Evolutionary conservation across 2,888 invertebrate genomes (phyloP).

Genomic region (Agrotis segetum): DNA sequence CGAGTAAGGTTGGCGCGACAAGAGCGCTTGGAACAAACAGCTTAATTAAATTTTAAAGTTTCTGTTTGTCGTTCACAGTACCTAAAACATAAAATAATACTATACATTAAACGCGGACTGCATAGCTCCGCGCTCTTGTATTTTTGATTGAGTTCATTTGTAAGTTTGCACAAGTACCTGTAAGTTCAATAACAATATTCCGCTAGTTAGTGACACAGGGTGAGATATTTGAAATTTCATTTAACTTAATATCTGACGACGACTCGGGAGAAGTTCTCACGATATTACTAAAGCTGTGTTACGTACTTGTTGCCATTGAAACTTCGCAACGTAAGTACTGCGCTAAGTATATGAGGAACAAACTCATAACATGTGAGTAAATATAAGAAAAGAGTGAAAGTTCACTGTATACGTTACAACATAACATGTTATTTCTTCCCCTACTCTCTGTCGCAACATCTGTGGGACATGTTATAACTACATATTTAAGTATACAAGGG

Average conservation of each 20-base stretch:
- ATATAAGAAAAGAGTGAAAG: conserved; percentile 41
- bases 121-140: conserved; percentile 36
- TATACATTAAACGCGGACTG: conserved; percentile 44
- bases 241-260: conserved; percentile 69
- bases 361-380: conserved; percentile 57
- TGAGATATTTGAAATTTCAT: conserved; percentile 69
- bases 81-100: conserved; percentile 54
- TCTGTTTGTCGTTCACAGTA: conserved; percentile 67
- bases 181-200: conserved; percentile 55
- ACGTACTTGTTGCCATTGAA: conserved; percentile 75
- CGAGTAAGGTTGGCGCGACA: conserved; percentile 70
- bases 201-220: conserved; percentile 44
- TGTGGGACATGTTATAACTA: conserved; percentile 22
- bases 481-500: not conserved
- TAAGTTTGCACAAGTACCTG: conserved; percentile 50
- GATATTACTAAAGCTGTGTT: conserved; percentile 58
- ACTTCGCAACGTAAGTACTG: conserved; percentile 69
- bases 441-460: conserved; percentile 31
- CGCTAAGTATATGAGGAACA: conserved; percentile 59
- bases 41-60: conserved; percentile 78
- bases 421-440: conserved; percentile 15
- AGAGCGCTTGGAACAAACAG: conserved; percentile 70
- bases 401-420: conserved; percentile 17
- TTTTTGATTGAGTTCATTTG: conserved; percentile 57
- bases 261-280: conserved; percentile 71